phyloP scores from a whole-genome alignment of 2,113 vertebrate genomes.

The Choloepus hoffmanni region DNA sequence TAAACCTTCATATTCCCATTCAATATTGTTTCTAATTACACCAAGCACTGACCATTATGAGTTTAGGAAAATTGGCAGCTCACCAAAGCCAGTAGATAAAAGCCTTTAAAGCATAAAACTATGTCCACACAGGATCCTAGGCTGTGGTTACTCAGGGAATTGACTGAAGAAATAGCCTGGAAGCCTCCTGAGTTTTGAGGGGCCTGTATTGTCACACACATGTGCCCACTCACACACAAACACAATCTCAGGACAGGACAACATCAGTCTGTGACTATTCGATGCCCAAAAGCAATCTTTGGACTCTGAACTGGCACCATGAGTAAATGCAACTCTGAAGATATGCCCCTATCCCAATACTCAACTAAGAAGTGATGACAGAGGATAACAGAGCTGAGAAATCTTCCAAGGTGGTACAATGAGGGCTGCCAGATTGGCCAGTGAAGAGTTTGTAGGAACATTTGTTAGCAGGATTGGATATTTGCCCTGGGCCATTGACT shows the following conservation, averaged over 20 bases:
- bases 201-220: background rate
- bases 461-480: background rate
- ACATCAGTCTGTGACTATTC: background rate
- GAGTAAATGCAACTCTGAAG: background rate
- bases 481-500: background rate
- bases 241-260: background rate
- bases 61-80: background rate
- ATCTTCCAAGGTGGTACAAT: background rate
- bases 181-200: background rate
- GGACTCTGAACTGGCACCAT: background rate
- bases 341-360: background rate
- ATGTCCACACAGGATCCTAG: background rate
- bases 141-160: background rate
- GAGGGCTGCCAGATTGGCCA: background rate
- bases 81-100: background rate
- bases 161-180: background rate
- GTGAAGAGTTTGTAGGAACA: background rate
- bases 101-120: background rate
- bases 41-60: background rate
- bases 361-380: background rate
- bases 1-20: background rate
- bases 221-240: background rate
- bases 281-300: background rate
- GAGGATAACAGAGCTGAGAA: background rate
- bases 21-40: slow-evolving; percentile 1